These are phyloP conservation scores for Dasysyrphus albostriatus DNA, from an alignment of 2,888 invertebrate genomes.

Conservation along the genomic window DNA sequence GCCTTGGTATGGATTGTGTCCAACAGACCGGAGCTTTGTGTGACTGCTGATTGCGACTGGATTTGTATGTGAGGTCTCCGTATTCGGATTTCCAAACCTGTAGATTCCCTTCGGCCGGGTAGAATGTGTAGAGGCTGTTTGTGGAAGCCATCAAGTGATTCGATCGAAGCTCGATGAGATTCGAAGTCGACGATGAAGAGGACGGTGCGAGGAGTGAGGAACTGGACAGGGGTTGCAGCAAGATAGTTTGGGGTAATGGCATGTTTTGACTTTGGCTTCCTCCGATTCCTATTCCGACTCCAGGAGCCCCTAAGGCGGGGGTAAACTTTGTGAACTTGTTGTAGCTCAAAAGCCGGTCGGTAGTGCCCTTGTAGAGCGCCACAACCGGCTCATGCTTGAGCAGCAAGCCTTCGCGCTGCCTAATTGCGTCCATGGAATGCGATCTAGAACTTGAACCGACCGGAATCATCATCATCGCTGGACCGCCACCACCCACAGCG, in stretches of 20 bases:
- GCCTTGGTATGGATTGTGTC: conserved; percentile 84
- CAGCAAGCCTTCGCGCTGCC: conserved; percentile 80
- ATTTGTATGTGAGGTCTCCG: conserved; percentile 83
- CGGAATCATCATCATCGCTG: conserved; percentile 72
- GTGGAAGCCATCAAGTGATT: conserved; percentile 81
- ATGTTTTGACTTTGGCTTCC: conserved; percentile 67
- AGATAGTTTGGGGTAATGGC: conserved; percentile 79
- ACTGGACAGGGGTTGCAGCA: conserved; percentile 82
- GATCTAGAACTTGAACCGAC: conserved; percentile 80
- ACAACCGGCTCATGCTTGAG: conserved; percentile 81
- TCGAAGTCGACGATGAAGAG: conserved; percentile 73
- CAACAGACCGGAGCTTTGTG: conserved; percentile 84
- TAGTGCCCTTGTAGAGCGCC: conserved; percentile 63
- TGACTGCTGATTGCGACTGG: conserved; percentile 82
- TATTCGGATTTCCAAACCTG: conserved; percentile 84
- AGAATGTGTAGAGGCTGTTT: conserved; percentile 83
- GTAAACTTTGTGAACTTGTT: conserved; percentile 77
- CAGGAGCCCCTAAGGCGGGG: conserved; percentile 59
- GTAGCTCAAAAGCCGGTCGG: conserved; percentile 81
- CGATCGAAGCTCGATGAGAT: conserved; percentile 76
- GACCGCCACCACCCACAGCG: conserved; percentile 71
- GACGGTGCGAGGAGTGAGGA: conserved; percentile 74
- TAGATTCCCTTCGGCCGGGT: conserved; percentile 83
- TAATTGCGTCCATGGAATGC: conserved; percentile 83
- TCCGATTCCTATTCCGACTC: conserved; percentile 40